A percentile compares a stretch with the other conserved stretches of the same genome.
phyloP scores from a whole-genome alignment of 2,113 vertebrate species.

The Petroica traversi region DNA sequence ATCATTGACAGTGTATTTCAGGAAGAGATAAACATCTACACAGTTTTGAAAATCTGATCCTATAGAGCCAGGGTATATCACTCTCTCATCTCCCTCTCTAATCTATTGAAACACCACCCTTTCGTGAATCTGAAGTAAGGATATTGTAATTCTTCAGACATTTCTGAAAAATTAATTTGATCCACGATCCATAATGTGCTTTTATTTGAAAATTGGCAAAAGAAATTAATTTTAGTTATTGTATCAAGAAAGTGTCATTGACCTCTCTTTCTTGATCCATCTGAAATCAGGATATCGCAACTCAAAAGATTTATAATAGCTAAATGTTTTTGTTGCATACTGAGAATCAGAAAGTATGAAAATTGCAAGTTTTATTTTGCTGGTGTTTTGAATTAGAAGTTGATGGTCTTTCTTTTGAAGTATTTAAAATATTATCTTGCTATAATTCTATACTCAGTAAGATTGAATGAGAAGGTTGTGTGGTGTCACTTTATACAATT shows the following conservation, averaged over 20 bases:
- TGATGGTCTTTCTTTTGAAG: slow-evolving; percentile 72
- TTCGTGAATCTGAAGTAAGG: not conserved
- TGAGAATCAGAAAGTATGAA: slow-evolving; percentile 49
- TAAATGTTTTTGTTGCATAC: slow-evolving; percentile 33
- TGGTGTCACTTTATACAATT: slow-evolving; percentile 72
- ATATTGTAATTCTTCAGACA: not conserved
- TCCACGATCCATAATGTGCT: not conserved
- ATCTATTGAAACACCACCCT: not conserved
- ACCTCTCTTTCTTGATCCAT: slow-evolving; percentile 44
- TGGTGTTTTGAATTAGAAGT: slow-evolving; percentile 68
- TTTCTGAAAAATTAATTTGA: not conserved
- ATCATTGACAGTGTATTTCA: not conserved
- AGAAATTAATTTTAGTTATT: slow-evolving; percentile 5
- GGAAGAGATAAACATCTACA: not conserved
- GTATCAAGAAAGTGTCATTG: slow-evolving; percentile 26
- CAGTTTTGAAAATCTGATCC: slow-evolving; percentile 13
- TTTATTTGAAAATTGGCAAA: slow-evolving; percentile 17
- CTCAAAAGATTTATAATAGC: slow-evolving; percentile 53
- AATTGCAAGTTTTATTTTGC: slow-evolving; percentile 57
- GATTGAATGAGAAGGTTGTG: slow-evolving; percentile 55
- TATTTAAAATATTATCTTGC: slow-evolving; percentile 49
- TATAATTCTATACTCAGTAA: slow-evolving; percentile 62
- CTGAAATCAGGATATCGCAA: slow-evolving; percentile 40
- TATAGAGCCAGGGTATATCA: not conserved
- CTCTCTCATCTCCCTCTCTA: not conserved